These are phyloP conservation scores for Cheilosia scutellata DNA, from an alignment of 2,888 invertebrate species.

Conservation along the genomic window DNA sequence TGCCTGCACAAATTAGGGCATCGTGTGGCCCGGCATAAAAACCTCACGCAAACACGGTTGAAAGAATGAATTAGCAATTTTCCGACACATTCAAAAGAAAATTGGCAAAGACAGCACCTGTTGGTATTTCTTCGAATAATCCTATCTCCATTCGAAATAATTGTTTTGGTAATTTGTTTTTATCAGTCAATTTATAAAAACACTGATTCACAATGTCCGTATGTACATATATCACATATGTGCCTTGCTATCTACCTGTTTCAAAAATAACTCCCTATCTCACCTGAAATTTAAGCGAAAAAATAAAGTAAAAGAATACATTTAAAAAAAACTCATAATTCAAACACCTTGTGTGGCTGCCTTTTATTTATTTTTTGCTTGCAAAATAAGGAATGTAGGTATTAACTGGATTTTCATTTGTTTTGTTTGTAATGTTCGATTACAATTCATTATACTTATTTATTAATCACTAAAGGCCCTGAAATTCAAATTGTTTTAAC, in stretches of 20 bases:
- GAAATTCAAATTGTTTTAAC: slow-evolving; percentile 48
- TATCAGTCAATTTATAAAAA: slow-evolving; percentile 10
- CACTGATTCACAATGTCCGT: neutral
- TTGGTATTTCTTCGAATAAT: neutral
- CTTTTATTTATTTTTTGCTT: slow-evolving; percentile 30
- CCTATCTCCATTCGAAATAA: neutral
- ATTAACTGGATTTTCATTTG: slow-evolving; percentile 20
- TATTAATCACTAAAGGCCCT: slow-evolving; percentile 26
- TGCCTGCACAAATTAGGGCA: no score
- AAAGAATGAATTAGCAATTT: no score
- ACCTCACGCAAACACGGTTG: no score
- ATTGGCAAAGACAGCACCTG: no score
- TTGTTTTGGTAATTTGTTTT: neutral
- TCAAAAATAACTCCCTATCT: neutral
- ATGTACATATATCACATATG: neutral
- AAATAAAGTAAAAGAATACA: neutral
- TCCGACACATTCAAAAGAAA: no score
- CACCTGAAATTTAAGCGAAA: neutral
- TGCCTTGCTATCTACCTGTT: slow-evolving; percentile 3
- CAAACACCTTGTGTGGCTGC: slow-evolving; percentile 23
- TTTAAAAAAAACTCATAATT: neutral
- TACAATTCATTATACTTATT: slow-evolving; percentile 48
- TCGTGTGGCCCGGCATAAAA: no score
- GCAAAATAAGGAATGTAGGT: slow-evolving; percentile 62
- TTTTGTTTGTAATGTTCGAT: slow-evolving; percentile 20